These are phyloP conservation scores for Hydropotes inermis DNA, from an alignment of 2,113 vertebrate genomes.

Conservation along the genomic window DNA sequence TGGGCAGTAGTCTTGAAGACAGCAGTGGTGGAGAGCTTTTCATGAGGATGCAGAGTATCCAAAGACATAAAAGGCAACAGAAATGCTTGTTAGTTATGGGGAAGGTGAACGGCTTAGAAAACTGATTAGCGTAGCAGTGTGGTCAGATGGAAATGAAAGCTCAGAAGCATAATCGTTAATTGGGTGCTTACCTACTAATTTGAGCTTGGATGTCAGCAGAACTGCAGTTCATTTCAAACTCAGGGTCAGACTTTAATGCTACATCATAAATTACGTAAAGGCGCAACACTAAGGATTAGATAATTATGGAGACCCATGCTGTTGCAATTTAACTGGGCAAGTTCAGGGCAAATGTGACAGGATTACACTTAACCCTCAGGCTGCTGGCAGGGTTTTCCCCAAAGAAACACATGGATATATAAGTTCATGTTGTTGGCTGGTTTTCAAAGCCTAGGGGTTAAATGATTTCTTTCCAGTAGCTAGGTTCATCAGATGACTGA, in stretches of 20 bases:
- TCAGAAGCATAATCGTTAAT: slow-evolving; percentile 82
- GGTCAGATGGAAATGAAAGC: slow-evolving; percentile 84
- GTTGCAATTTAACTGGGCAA: slow-evolving; percentile 84
- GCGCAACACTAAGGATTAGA: slow-evolving; percentile 86
- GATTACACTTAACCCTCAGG: slow-evolving; percentile 79
- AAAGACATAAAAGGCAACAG: slow-evolving; percentile 79
- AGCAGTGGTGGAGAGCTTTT: slow-evolving; percentile 74
- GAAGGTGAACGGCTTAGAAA: slow-evolving; percentile 83
- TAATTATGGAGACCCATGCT: slow-evolving; percentile 85
- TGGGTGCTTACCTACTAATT: slow-evolving; percentile 87
- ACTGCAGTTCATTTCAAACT: slow-evolving; percentile 81
- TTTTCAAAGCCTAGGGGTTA: slow-evolving; percentile 73
- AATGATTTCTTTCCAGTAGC: slow-evolving; percentile 69
- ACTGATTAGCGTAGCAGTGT: slow-evolving; percentile 85
- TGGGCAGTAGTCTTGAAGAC: slow-evolving; percentile 71
- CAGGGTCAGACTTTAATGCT: slow-evolving; percentile 85
- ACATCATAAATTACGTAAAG: slow-evolving; percentile 85
- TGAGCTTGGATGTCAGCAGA: slow-evolving; percentile 84
- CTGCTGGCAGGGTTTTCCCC: slow-evolving; percentile 69
- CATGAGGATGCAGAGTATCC: slow-evolving; percentile 78
- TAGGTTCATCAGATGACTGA: slow-evolving; percentile 68
- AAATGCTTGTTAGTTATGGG: slow-evolving; percentile 82
- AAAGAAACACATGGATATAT: slow-evolving; percentile 49
- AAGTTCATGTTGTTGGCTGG: slow-evolving; percentile 27
- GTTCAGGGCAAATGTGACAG: slow-evolving; percentile 83